Base-by-base conservation (phyloP, 2,797 vertebrate species). In the Tachyglossus aculeatus region DNA sequence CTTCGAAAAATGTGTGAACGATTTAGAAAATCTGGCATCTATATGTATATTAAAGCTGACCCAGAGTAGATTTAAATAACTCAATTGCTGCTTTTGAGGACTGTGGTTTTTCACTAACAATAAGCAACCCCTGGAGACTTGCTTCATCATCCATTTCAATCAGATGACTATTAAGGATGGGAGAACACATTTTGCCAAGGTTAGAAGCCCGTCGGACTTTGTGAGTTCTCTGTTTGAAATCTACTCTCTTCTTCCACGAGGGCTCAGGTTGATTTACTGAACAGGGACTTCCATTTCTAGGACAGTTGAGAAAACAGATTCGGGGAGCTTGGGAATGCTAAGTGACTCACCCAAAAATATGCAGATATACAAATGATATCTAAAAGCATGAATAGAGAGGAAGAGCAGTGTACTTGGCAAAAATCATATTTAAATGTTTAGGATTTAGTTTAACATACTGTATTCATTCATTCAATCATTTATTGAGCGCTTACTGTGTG, bases 21-120 rank as follows among this genome's bases (percentile, higher is more conserved):
- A 64, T 27, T 31, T 9, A 39, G 66, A 77, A 81, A 71, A 39
- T 24, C 34, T 37, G 29, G 7, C 14, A 25, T 39, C 10, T 40
- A 51, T 18, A 1, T 34, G 24, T 18, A 62, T 60, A 7, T 32
- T 62, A 45, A 73, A 78, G 40, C 1, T 25, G 32, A 60, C 3
- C 12, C 77, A 39, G 32, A 36, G 13, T 29, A 19, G 24, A 31
- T 67, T 56, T 59, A 40, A 75, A 60, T 41, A 71, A 67, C 21
- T 61, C n/a, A 54, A 10, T 8, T 9, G 59, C 31, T 5, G 4
- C 66, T 72, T 70, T 24, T 58, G 38, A 14, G 38, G 40, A 15
- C 13, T 27, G 18, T 14, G 21, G 11, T 4, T 81, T 78, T 58
- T 53, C 24, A 56, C 45, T 55, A 72, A 36, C 54, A 69, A 37